Percentiles rank a stretch among this genome's conserved stretches.
These are phyloP conservation scores for Pectinophora gossypiella DNA, from an alignment of 1,140 invertebrate species.

Conservation along the genomic window DNA sequence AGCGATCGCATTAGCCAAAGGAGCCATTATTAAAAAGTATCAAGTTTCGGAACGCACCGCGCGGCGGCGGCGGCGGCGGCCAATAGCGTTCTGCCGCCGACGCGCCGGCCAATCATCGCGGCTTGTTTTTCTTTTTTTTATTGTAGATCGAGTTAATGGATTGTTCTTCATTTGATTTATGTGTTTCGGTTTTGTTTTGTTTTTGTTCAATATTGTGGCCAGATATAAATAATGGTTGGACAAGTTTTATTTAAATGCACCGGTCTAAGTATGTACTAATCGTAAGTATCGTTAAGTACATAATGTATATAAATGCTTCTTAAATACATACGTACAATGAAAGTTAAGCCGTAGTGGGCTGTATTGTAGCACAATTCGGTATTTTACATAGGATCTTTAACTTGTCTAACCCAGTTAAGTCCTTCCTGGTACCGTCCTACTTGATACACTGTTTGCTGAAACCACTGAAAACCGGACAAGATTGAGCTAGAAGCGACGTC, in stretches of 20 bases:
- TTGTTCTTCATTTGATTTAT: conserved; percentile 72
- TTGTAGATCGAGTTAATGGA: conserved; percentile 67
- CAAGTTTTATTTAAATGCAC: too few relatives aligned
- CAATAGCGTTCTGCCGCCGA: conserved; percentile 44
- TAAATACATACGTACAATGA: too few relatives aligned
- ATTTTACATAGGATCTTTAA: not conserved
- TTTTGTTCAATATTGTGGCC: conserved; percentile 15
- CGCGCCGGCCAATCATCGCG: conserved; percentile 42
- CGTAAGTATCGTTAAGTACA: too few relatives aligned
- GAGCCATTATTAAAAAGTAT: conserved; percentile 75
- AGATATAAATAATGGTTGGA: too few relatives aligned
- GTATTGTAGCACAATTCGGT: too few relatives aligned
- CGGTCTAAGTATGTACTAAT: too few relatives aligned
- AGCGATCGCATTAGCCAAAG: conserved; percentile 69
- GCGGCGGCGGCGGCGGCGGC: conserved; percentile 32
- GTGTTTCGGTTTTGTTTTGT: conserved; percentile 47
- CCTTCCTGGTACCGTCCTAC: not conserved
- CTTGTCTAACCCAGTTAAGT: not conserved
- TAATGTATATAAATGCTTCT: too few relatives aligned
- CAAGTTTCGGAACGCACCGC: conserved; percentile 60
- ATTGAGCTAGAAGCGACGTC: not conserved
- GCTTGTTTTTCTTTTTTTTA: conserved; percentile 49
- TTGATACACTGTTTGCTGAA: conserved; percentile 1
- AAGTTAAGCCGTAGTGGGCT: too few relatives aligned
- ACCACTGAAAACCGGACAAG: not conserved